A percentile compares a stretch with the other conserved stretches of the same genome.
Conservation (phyloP, 2,888 invertebrate species). For the Xylota sylvarum region DNA sequence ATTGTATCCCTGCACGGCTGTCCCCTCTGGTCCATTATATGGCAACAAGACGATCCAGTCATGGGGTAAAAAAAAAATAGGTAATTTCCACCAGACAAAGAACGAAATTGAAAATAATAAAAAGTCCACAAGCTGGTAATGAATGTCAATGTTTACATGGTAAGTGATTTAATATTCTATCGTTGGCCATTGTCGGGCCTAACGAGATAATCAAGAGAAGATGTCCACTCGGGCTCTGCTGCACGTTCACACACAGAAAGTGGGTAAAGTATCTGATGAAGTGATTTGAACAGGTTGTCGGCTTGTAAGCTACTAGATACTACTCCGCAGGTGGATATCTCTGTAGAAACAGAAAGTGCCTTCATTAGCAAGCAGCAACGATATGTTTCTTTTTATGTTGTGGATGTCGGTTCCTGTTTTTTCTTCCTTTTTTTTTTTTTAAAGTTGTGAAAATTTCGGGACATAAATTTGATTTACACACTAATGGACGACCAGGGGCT, state of each 20-base stretch:
- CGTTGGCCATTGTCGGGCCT: constrained; percentile 74
- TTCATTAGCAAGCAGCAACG: constrained; percentile 56
- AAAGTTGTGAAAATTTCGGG: neutral
- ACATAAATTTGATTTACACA: neutral
- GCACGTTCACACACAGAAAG: constrained; percentile 41
- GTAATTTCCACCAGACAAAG: constrained; percentile 72
- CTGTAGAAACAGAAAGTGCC: constrained; percentile 65
- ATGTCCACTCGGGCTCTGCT: constrained; percentile 31
- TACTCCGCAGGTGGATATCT: constrained; percentile 21
- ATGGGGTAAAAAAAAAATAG: constrained; percentile 23
- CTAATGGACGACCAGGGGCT: neutral
- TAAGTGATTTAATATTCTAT: constrained; percentile 77
- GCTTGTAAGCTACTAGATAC: constrained; percentile 48
- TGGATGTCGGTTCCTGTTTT: neutral
- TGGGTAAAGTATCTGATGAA: constrained; percentile 66
- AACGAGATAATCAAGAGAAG: constrained; percentile 76
- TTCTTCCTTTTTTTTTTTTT: neutral
- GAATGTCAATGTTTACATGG: constrained; percentile 78
- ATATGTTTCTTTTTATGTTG: constrained; percentile 40
- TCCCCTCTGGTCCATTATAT: too few species aligned
- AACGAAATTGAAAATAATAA: constrained; percentile 71
- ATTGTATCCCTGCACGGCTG: constrained; percentile 10
- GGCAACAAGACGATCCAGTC: constrained; percentile 39
- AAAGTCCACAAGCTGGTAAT: constrained; percentile 76
- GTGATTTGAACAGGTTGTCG: constrained; percentile 62